phyloP scores from a whole-genome alignment of 2,797 vertebrate genomes.

The Gambelia wislizenii region DNA sequence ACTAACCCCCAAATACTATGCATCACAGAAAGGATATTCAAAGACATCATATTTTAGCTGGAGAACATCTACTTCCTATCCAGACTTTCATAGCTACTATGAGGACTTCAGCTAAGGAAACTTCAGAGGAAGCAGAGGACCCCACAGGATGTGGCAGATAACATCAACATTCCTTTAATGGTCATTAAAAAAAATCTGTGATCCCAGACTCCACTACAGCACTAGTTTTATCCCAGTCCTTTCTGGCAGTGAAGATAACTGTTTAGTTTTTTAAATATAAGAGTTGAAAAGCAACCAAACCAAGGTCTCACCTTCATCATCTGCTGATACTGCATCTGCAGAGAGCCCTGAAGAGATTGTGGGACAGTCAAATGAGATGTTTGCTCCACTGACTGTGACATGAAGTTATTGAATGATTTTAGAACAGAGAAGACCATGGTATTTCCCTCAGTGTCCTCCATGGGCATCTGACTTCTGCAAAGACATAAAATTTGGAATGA shows the following conservation, averaged over 20 bases:
- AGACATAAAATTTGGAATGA: not conserved
- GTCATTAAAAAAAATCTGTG: not conserved
- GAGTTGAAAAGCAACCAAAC: too few relatives aligned
- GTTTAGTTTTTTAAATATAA: not conserved
- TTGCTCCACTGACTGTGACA: slow-evolving; percentile 81
- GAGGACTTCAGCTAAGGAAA: too few relatives aligned
- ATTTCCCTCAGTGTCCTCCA: slow-evolving; percentile 91
- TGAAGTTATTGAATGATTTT: slow-evolving; percentile 91
- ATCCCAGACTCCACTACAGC: not conserved
- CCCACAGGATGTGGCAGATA: too few relatives aligned
- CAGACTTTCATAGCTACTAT: too few relatives aligned
- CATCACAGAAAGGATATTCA: too few relatives aligned
- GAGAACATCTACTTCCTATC: too few relatives aligned
- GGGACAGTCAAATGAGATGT: slow-evolving; percentile 68
- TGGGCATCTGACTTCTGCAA: slow-evolving; percentile 62
- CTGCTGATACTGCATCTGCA: slow-evolving; percentile 89
- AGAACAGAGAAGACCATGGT: slow-evolving; percentile 91
- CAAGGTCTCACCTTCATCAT: slow-evolving; percentile 85
- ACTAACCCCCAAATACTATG: too few relatives aligned
- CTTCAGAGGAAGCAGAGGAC: too few relatives aligned
- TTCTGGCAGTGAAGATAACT: not conserved
- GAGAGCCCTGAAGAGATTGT: slow-evolving; percentile 63
- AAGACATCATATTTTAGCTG: too few relatives aligned
- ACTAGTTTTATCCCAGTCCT: not conserved
- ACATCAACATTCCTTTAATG: too few relatives aligned